Percentiles rank a stretch among this genome's conserved stretches.
Evolutionary conservation across 64 coral and sea anemone genomes (phyloP).

Genomic region (Pocillopora damicornis): DNA sequence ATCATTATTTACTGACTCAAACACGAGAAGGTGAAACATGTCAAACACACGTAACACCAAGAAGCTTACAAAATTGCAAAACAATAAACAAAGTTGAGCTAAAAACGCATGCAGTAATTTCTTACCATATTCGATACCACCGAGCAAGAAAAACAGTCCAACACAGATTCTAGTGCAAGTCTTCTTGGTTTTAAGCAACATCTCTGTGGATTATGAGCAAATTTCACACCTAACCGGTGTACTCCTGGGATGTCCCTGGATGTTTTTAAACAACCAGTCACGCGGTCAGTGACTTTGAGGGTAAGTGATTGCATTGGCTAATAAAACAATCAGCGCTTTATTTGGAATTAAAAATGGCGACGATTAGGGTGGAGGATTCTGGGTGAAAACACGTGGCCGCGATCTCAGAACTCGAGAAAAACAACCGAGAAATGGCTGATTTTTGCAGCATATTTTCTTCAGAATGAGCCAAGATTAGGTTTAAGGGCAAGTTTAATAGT

Average conservation of each 20-base stretch:
- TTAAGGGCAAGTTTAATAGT: not conserved
- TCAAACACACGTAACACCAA: too few species aligned
- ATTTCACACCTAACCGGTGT: not conserved
- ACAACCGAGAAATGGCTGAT: constrained; percentile 12
- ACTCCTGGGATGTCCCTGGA: not conserved
- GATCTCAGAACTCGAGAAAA: not conserved
- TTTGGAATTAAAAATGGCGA: constrained; percentile 51
- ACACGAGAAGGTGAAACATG: too few species aligned
- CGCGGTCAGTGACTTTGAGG: not conserved
- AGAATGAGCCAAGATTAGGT: not conserved
- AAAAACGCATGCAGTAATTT: not conserved
- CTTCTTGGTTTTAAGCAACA: constrained; percentile 75
- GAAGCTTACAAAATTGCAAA: too few species aligned
- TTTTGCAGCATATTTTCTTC: constrained; percentile 26
- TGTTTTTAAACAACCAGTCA: not conserved
- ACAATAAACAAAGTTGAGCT: not conserved
- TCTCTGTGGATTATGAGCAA: not conserved
- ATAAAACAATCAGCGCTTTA: constrained; percentile 48
- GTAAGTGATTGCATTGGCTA: constrained; percentile 23
- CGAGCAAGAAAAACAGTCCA: constrained; percentile 87
- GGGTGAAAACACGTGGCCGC: constrained; percentile 89
- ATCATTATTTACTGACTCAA: too few species aligned
- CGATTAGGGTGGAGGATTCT: constrained; percentile 89
- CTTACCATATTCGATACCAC: constrained; percentile 93
- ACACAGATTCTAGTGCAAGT: constrained; percentile 61